Evolutionary conservation across 2,888 invertebrate species (phyloP).

Genomic region (Sthenelais limicola): DNA sequence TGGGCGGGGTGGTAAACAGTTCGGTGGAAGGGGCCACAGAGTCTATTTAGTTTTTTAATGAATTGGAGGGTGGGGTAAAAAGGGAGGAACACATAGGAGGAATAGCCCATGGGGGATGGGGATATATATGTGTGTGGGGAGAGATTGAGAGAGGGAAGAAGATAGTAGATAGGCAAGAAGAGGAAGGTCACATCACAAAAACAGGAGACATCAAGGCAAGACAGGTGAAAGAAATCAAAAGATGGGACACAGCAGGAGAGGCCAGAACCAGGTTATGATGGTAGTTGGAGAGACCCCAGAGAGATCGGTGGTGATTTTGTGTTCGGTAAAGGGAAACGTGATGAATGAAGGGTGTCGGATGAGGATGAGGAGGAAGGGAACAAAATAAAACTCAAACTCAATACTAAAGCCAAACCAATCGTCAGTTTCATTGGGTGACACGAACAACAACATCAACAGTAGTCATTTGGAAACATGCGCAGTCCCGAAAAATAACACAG

Average conservation of each 20-base stretch:
- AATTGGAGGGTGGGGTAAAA: background rate
- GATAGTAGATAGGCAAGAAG: background rate
- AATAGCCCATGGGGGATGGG: background rate
- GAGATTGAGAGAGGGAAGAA: background rate
- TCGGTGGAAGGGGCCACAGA: slow-evolving; percentile 1
- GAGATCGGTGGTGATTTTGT: too few species aligned
- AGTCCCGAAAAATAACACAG: too few species aligned
- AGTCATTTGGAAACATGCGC: too few species aligned
- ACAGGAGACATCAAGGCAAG: too few species aligned
- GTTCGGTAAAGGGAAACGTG: too few species aligned
- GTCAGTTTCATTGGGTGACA: slow-evolving; percentile 1
- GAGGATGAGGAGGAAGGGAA: slow-evolving; percentile 12
- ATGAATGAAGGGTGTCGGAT: background rate
- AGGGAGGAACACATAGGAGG: background rate
- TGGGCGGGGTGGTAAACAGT: background rate
- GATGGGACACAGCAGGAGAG: too few species aligned
- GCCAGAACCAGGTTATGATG: too few species aligned
- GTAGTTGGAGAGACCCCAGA: too few species aligned
- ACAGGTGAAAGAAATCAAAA: too few species aligned
- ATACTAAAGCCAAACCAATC: slow-evolving; percentile 39
- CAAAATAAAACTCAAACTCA: slow-evolving; percentile 37
- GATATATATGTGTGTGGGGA: background rate
- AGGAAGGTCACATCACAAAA: too few species aligned
- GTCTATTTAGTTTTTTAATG: background rate
- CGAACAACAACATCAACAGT: too few species aligned